Base-by-base conservation (phyloP, 1,140 invertebrate genomes). In the Piezodorus guildinii region DNA sequence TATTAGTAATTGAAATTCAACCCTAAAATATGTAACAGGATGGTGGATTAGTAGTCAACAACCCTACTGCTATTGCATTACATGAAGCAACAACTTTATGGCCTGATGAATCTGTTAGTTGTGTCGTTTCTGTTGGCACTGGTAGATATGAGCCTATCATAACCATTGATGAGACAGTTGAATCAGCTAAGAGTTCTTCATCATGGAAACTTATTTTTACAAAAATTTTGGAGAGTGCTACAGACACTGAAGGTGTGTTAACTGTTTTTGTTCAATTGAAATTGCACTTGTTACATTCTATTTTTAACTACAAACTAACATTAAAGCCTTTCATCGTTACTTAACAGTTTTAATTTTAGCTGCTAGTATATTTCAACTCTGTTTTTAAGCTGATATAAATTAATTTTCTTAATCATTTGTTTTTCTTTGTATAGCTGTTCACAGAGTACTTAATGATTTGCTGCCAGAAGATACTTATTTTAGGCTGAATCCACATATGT, bases 401-500 rank as follows among this genome's bases (percentile, higher is more conserved):
- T 39, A 39, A 10, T 49, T n/a, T 6, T 12, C 17, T 16, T 16
- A 12, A 46, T 46, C n/a, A n/a, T n/a, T n/a, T 45, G 10, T 45
- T 62, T 25, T 62, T 69, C 68, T 71, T 69, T 70, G 71, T 77
- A 4, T 73, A 88, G 86, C 80, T 68, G 85, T 91, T 12, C 92
- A 96, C 72, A 83, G 83, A 46, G 84, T 87, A 52, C 72, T 96
- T 62, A 86, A 85, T 69, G 91, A 95, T 74, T 74, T 95, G 49
- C 75, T 96, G 16, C 86, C 88, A 16, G 79, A 82, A 0, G 77
- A 83, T 21, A 80, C 82, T 19, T 97, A 97, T 74, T 96, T 83
- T 71, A 81, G 94, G 10, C 88, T 96, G 73, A 96, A 96, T 76
- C 94, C 94, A 0, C 91, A 92, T 69, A 76, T 96, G 43, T 86